Evolutionary conservation across 2,797 vertebrate species (phyloP).

Genomic region (Somateria mollissima): DNA sequence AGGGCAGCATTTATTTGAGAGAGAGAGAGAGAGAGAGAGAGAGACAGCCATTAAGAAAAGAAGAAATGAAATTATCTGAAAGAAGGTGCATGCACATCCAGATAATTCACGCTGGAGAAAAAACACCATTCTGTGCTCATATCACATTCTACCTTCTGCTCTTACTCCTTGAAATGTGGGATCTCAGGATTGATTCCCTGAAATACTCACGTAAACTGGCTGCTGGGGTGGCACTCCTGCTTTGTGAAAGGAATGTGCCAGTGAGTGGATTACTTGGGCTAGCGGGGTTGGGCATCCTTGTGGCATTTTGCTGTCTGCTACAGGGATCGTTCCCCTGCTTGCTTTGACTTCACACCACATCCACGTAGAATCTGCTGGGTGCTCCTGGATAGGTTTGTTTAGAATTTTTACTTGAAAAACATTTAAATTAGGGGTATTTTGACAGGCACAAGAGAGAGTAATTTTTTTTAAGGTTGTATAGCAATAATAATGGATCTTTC

Average conservation of each 20-base stretch:
- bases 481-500: background rate
- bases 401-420: background rate
- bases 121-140: background rate
- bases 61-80: background rate
- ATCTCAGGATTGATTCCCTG: background rate
- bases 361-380: background rate
- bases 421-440: background rate
- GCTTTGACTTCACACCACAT: background rate
- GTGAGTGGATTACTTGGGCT: background rate
- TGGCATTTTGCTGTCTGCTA: background rate
- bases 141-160: background rate
- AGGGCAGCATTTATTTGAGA: conserved; percentile 74
- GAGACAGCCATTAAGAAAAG: background rate
- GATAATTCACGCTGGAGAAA: background rate
- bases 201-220: background rate
- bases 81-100: background rate
- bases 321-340: background rate
- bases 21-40: too few species aligned
- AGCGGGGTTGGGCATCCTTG: background rate
- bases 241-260: background rate
- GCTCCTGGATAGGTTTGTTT: background rate
- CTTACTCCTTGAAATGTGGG: background rate
- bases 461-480: background rate
- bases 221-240: background rate
- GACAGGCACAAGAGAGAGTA: rapidly evolving